These are phyloP conservation scores for Chalcis sispes DNA, from an alignment of 2,888 invertebrate species.

Conservation along the genomic window DNA sequence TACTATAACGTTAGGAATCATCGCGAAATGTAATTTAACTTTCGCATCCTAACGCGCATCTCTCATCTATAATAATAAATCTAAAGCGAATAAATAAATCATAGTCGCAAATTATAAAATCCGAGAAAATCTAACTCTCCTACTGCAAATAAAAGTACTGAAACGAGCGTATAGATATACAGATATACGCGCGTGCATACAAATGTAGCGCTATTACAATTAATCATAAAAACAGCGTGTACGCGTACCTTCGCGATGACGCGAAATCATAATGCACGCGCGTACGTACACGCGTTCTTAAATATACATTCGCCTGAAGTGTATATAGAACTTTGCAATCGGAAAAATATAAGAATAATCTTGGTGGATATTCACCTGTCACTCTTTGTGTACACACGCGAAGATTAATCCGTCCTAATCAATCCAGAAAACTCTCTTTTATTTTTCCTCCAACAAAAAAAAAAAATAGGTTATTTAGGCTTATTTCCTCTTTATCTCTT, in stretches of 20 bases:
- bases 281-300: background rate
- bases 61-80: too few relatives aligned
- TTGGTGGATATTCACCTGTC: slow-evolving; percentile 40
- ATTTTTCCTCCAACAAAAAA: slow-evolving; percentile 24
- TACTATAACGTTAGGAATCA: too few relatives aligned
- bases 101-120: too few relatives aligned
- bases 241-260: background rate
- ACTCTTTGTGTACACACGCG: background rate
- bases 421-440: background rate
- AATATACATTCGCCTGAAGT: slow-evolving; percentile 15
- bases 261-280: background rate
- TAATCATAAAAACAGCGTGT: slow-evolving; percentile 26
- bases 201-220: slow-evolving; percentile 23
- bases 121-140: too few relatives aligned
- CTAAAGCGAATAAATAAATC: too few relatives aligned
- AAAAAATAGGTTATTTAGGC: slow-evolving; percentile 53
- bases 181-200: too few relatives aligned
- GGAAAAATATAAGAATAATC: slow-evolving; percentile 36
- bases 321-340: slow-evolving; percentile 6
- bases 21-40: too few relatives aligned
- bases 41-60: too few relatives aligned
- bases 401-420: slow-evolving; percentile 49
- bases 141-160: too few relatives aligned
- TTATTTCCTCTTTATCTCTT: too few relatives aligned
- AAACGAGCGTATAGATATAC: too few relatives aligned